Evolutionary conservation across 2,113 vertebrate species (phyloP), one percentile per base, ranked within the genome.

Genomic region (Lophius piscatorius): DNA sequence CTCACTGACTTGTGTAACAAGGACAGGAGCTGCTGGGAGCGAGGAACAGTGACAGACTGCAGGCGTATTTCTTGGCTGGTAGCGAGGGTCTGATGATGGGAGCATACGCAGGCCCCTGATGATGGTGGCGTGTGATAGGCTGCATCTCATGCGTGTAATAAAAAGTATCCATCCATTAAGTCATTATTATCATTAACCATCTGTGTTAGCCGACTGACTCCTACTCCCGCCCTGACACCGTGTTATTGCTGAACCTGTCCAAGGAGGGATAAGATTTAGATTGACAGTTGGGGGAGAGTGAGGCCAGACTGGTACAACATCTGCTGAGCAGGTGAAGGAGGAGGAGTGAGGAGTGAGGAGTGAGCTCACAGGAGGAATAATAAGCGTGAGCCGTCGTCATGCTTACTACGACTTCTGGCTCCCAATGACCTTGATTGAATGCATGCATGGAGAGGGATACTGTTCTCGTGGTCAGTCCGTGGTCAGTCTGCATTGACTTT

Each of bases 281-380:
- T 57, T 81, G 84, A 82, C 80, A 61, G 62, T 12, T 28, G 12
- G 8, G 31, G 58, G 29, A 52, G 57, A 67, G 59, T 0, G 74
- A 52, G 59, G 63, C 60, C 9, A 62, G 63, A 51, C 58, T 48
- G 61, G 73, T 70, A 20, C 68, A 74, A 84, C 83, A 84, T 84
- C 78, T 78, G 82, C 80, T 39, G 66, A 74, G 68, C 57, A 65
- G 74, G 71, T 81, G 78, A 85, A 57, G 68, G 73, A 80, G 66
- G 76, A 68, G 66, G 62, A 81, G 68, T n/a, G n/a, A n/a, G n/a
- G n/a, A n/a, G 9, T 47, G 70, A 73, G 77, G 77, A 62, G 56
- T 18, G 70, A 61, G 65, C 29, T 73, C 78, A 72, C 82, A 77
- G 64, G 54, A 58, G 63, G 85, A 85, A 70, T 80, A 76, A 74